A percentile compares a stretch with the other conserved stretches of the same genome.
Conservation (phyloP, 2,888 invertebrate species). For the Pteria penguin region DNA sequence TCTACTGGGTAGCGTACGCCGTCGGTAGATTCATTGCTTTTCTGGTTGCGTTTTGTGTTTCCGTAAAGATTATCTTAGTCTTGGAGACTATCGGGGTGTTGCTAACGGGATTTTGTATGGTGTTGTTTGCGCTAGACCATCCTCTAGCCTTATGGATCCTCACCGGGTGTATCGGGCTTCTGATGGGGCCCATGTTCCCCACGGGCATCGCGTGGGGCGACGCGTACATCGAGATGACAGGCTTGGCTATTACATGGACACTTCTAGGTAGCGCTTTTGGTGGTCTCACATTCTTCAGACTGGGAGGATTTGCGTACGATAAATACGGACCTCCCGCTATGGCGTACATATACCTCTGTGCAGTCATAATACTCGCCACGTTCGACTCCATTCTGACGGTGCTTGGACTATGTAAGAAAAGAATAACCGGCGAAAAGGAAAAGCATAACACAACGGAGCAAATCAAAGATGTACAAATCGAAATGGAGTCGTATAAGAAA, state of each 20-base stretch:
- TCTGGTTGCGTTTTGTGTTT: conserved; percentile 51
- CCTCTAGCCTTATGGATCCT: conserved; percentile 57
- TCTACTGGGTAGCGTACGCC: conserved; percentile 62
- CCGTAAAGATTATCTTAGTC: conserved; percentile 50
- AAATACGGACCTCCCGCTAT: conserved; percentile 49
- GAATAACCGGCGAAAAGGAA: background rate
- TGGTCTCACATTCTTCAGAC: conserved; percentile 53
- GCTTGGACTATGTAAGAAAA: conserved; percentile 18
- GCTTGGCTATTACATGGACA: conserved; percentile 55
- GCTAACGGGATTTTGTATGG: conserved; percentile 43
- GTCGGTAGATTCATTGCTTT: conserved; percentile 56
- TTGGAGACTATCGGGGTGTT: conserved; percentile 48
- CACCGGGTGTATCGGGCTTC: conserved; percentile 47
- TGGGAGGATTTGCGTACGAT: conserved; percentile 58
- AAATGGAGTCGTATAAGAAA: background rate
- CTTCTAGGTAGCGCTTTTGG: conserved; percentile 56
- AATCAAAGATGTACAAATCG: background rate
- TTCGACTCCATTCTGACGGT: conserved; percentile 42
- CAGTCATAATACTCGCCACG: conserved; percentile 38
- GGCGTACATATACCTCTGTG: conserved; percentile 56
- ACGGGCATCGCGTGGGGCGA: conserved; percentile 63
- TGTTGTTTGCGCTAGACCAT: conserved; percentile 45
- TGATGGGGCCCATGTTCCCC: conserved; percentile 60
- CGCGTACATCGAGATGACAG: conserved; percentile 59
- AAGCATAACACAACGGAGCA: background rate